Evolutionary conservation across 2,797 vertebrate species (phyloP), one percentile per base, ranked within the genome.

Genomic region (Iguana delicatissima): DNA sequence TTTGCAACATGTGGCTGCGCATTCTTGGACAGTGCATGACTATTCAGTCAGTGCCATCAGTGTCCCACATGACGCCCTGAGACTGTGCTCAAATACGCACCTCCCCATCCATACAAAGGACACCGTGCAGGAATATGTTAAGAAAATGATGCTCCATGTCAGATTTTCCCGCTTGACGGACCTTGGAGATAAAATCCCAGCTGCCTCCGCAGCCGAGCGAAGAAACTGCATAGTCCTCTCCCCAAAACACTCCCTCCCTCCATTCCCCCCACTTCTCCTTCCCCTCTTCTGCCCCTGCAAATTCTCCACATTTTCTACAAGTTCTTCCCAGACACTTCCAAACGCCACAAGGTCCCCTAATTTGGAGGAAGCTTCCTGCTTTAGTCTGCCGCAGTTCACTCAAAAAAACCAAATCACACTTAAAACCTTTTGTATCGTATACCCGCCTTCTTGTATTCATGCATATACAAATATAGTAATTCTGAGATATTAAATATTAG

Each of bases 271-370:
- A 46, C 42, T 57, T 69, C 86, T 13, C 13, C 29, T 0, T 1
- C 4, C 26, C 81, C 42, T 80, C 0, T 76, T 52, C 82, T 7
- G 0, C 0, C 88, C 52, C 77, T 46, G 1, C 0, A 2, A 59
- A 79, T 73, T 4, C 55, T 85, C 67, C 52, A 2, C 50, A 38
- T 13, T 8, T 20, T 46, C 6, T 76, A 64, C 0, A 22, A 86
- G 4, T 88, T 84, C 80, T 81, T 32, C 16, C 6, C 64, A 5
- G 26, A 1, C 79, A 73, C 50, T 84, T 2, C 85, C 0, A 89
- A 80, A 35, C 1, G 0, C 64, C 16, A 0, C 0, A 4, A 64
- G 42, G 82, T 42, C 46, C 24, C 1, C 29, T 14, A 6, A 10
- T 42, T 0, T 10, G 50, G 55, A 7, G 24, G 72, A 24, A 35